These are phyloP conservation scores for Lasiurus cinereus DNA, from an alignment of 2,113 vertebrate species.

Conservation along the genomic window DNA sequence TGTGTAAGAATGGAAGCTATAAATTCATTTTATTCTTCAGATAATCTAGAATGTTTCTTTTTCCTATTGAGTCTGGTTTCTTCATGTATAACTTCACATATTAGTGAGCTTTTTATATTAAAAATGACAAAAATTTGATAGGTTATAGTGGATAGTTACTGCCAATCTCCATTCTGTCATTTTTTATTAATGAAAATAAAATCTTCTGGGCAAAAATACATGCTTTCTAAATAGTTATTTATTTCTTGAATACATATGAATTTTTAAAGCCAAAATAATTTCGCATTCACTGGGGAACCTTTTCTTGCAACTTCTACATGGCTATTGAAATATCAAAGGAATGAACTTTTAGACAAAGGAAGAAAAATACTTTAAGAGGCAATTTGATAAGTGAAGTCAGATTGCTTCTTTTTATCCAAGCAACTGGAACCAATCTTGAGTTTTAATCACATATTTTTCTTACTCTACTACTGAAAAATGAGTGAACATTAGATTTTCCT, in stretches of 20 bases:
- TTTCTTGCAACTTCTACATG: slow-evolving; percentile 47
- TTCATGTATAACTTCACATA: slow-evolving; percentile 36
- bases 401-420: background rate
- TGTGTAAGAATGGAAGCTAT: slow-evolving; percentile 22
- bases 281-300: background rate
- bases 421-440: background rate
- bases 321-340: slow-evolving; percentile 52
- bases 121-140: slow-evolving; percentile 57
- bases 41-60: slow-evolving; percentile 61
- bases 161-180: background rate
- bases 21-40: slow-evolving; percentile 59
- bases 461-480: background rate
- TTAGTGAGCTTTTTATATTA: slow-evolving; percentile 56
- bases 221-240: slow-evolving; percentile 46
- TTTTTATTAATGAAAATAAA: slow-evolving; percentile 66
- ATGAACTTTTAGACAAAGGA: background rate
- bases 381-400: background rate
- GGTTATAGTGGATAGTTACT: slow-evolving; percentile 38
- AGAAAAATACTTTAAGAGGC: slow-evolving; percentile 23
- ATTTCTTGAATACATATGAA: slow-evolving; percentile 32
- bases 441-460: slow-evolving; percentile 2
- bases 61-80: slow-evolving; percentile 7
- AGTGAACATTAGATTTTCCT: slow-evolving; percentile 11
- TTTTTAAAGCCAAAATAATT: slow-evolving; percentile 51
- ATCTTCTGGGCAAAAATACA: slow-evolving; percentile 40